Percentiles rank a stretch among this genome's conserved stretches.
Evolutionary conservation across 2,888 invertebrate genomes (phyloP).

Genomic region (Oscheius onirici): DNA sequence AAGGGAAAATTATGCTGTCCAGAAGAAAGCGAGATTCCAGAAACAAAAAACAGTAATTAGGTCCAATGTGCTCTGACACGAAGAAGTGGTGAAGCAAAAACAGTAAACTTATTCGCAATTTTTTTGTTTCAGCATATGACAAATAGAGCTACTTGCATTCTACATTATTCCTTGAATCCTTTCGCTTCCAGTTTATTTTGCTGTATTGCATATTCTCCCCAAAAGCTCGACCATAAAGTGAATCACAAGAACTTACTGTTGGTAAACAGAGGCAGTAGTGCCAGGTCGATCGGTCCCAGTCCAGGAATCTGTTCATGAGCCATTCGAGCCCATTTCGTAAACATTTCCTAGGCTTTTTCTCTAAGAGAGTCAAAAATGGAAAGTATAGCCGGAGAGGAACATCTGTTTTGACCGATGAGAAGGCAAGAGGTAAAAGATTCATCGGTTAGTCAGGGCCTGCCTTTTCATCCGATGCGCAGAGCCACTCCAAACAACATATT

Average conservation of each 20-base stretch:
- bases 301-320: slow-evolving; percentile 45
- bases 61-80: too few relatives aligned
- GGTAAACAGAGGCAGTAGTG: slow-evolving; percentile 46
- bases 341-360: slow-evolving; percentile 33
- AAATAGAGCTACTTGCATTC: too few relatives aligned
- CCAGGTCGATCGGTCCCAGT: slow-evolving; percentile 42
- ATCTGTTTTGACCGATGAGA: neutral
- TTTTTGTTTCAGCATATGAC: too few relatives aligned
- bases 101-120: too few relatives aligned
- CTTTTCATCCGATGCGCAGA: neutral
- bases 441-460: neutral
- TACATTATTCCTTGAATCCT: too few relatives aligned
- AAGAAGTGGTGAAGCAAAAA: too few relatives aligned
- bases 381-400: neutral
- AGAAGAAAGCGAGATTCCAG: too few relatives aligned
- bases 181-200: too few relatives aligned
- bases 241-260: slow-evolving; percentile 23
- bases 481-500: neutral
- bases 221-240: too few relatives aligned
- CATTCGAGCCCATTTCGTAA: slow-evolving; percentile 52
- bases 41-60: too few relatives aligned
- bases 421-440: neutral
- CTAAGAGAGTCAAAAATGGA: neutral
- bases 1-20: too few relatives aligned
- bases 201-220: too few relatives aligned